Evolutionary conservation across 2,888 invertebrate genomes (phyloP).

Genomic region (Andrena chrysosceles): DNA sequence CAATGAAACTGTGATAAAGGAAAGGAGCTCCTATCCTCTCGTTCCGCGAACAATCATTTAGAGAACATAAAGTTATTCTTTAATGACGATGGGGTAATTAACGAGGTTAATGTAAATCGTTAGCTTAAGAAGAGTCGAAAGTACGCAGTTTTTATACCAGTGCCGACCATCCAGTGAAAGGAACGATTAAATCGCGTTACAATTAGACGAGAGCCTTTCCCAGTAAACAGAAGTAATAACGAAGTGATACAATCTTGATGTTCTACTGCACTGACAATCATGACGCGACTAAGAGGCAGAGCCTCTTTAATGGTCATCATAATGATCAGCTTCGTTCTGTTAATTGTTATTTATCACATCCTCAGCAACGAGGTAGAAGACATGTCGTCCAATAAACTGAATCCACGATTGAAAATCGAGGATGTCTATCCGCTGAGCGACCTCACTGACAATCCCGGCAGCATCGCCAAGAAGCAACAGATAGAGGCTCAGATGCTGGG

Average conservation of each 20-base stretch:
- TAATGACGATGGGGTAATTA: background rate
- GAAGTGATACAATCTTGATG: constrained; percentile 54
- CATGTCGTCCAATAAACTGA: constrained; percentile 64
- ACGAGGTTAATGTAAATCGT: constrained; percentile 11
- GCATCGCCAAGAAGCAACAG: constrained; percentile 67
- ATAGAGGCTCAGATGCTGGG: constrained; percentile 72
- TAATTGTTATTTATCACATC: constrained; percentile 82
- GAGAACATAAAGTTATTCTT: background rate
- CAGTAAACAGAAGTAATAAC: constrained; percentile 24
- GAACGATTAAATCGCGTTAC: constrained; percentile 11
- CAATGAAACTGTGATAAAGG: constrained; percentile 50
- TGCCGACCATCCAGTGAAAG: constrained; percentile 8
- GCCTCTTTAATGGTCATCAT: constrained; percentile 78
- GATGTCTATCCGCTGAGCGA: constrained; percentile 70
- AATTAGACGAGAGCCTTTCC: constrained; percentile 21
- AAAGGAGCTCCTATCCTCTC: background rate
- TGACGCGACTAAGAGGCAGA: constrained; percentile 79
- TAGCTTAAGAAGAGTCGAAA: background rate
- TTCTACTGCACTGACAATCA: constrained; percentile 55
- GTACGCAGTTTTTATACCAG: background rate
- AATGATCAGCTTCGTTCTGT: constrained; percentile 77
- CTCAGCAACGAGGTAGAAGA: constrained; percentile 79
- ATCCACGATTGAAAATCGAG: constrained; percentile 65
- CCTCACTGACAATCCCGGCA: constrained; percentile 70
- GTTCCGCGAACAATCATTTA: constrained; percentile 11